phyloP scores from a whole-genome alignment of 1,140 invertebrate genomes.

The Spodoptera litura region DNA sequence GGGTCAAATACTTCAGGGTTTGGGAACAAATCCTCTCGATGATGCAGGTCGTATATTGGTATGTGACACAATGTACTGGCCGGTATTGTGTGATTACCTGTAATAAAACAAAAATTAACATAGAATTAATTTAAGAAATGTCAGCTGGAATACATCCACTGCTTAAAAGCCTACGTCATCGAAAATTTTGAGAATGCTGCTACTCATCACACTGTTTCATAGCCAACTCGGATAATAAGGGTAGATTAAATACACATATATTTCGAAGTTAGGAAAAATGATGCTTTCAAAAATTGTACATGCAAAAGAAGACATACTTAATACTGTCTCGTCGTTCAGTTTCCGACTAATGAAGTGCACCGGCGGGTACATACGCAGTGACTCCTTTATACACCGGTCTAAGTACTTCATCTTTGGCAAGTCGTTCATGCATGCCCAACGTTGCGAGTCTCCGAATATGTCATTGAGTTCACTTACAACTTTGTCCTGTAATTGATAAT shows the following conservation, averaged over 20 bases:
- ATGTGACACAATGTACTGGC: constrained; percentile 86
- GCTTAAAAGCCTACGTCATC: too few relatives aligned
- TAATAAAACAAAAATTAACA: constrained; percentile 34
- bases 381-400: constrained; percentile 89
- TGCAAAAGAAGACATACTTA: constrained; percentile 75
- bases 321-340: constrained; percentile 82
- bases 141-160: too few relatives aligned
- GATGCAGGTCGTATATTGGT: constrained; percentile 86
- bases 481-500: constrained; percentile 83
- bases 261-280: too few relatives aligned
- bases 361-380: constrained; percentile 88
- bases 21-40: constrained; percentile 85
- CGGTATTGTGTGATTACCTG: constrained; percentile 84
- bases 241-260: too few relatives aligned
- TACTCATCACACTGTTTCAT: too few relatives aligned
- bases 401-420: constrained; percentile 88
- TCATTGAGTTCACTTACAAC: constrained; percentile 87
- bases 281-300: too few relatives aligned
- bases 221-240: too few relatives aligned
- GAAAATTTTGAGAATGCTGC: too few relatives aligned
- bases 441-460: constrained; percentile 85
- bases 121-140: too few relatives aligned
- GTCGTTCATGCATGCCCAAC: constrained; percentile 85
- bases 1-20: constrained; percentile 88
- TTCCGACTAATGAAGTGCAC: constrained; percentile 88